Evolutionary conservation across 1,140 invertebrate genomes (phyloP), one percentile per base, ranked within the genome.

Genomic region (Drosophila elegans): DNA sequence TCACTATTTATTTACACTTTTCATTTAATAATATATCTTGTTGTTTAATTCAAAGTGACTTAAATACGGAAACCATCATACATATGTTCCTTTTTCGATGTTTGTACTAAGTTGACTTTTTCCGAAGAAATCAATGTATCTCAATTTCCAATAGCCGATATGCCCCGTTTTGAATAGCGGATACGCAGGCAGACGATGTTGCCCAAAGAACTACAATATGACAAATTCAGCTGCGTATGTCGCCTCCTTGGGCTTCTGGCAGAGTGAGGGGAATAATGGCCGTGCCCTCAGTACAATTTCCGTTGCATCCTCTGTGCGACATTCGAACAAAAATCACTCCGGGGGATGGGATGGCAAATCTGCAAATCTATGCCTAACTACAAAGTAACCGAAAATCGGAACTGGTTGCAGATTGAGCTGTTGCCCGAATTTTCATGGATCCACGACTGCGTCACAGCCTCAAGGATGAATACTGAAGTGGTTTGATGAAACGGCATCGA

Each of bases 321-420:
- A 56, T 27, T 41, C 41, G 49, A 48, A 36, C 42, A 57, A 71
- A 66, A 71, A 56, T 60, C 46, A 34, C n/a, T 46, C 12, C 21
- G 27, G 48, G 13, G 34, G 11, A 68, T 27, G 7, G 27, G n/a
- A 6, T 10, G 48, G 48, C n/a, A 48, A 32, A 21, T 48, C 64
- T 64, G 57, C 57, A 88, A 64, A 75, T 69, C 71, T 72, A 83
- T 88, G 83, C 64, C 79, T 79, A 88, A 88, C 80, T 83, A 83
- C 83, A 88, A 83, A 83, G 79, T 88, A 86, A 83, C 75, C 83
- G 60, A 69, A 74, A 86, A 76, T 79, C 83, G 55, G 79, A 88
- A 79, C 49, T 66, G 41, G 53, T 45, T 54, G 60, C 64, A 78
- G 68, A 78, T 85, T 78, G 74, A 85, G 74, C 51, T 69, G 66